Conservation (phyloP, 2,113 vertebrate species). For the Dunckerocampus dactyliophorus region DNA sequence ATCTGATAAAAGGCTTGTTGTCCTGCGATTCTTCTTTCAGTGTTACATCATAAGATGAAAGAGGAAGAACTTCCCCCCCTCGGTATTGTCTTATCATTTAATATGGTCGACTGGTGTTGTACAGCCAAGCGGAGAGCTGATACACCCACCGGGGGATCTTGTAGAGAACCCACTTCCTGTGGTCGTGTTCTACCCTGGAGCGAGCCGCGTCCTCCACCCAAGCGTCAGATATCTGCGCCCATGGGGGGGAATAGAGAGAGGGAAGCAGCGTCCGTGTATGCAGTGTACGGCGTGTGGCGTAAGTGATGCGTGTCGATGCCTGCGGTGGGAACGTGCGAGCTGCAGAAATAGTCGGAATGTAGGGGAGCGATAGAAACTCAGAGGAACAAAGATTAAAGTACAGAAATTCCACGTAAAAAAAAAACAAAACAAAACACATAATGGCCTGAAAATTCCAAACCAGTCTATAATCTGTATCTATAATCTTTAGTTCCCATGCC, state of each 20-base stretch:
- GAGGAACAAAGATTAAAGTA: background rate
- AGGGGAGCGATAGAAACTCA: background rate
- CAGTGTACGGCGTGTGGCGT: constrained; percentile 9
- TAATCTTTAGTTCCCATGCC: no score
- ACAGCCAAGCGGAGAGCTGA: background rate
- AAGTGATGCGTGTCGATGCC: constrained; percentile 8
- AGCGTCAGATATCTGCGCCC: constrained; percentile 25
- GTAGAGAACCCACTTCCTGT: constrained; percentile 22
- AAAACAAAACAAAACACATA: no score
- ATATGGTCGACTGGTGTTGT: background rate
- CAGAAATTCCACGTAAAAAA: background rate
- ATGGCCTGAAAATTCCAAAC: no score
- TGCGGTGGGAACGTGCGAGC: constrained; percentile 10
- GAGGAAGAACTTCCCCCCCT: background rate
- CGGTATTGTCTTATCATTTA: background rate
- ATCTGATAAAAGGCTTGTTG: no score
- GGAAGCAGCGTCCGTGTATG: background rate
- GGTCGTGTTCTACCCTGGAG: constrained; percentile 31
- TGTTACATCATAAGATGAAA: background rate
- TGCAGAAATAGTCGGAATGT: constrained; percentile 15
- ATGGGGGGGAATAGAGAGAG: constrained; percentile 6
- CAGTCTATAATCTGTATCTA: no score
- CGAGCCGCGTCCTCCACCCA: constrained; percentile 35
- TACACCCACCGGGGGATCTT: constrained; percentile 24
- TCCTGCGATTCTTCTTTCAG: background rate